Evolutionary conservation across 2,797 vertebrate genomes (phyloP), one percentile per base, ranked within the genome.

Genomic region (Mergus octosetaceus): DNA sequence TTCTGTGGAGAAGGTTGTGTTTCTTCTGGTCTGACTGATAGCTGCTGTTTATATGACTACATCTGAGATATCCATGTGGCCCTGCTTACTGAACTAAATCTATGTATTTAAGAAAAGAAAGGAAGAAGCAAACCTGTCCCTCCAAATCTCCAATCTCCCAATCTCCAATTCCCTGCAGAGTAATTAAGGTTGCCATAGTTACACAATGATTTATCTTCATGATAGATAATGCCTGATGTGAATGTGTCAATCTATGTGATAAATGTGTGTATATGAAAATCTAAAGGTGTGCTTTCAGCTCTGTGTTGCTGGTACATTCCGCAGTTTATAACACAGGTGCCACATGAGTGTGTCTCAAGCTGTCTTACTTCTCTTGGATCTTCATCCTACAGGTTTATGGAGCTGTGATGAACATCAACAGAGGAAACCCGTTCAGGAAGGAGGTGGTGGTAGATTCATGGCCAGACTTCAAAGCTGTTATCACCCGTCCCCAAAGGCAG

Each of bases 371-470:
- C 49, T 65, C 30, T 65, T 70, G 71, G 16, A 13, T 79, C 66
- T 66, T 71, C 7, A 7, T 54, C 53, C 77, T 81, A 8, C 45
- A 97, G 97, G 97, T 97, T 60, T 97, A 96, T 47, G 96, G 97
- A 94, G 97, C 96, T 47, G 94, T 97, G 51, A 95, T 97, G 94
- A 95, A 43, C 41, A 43, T 43, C 41, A 43, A 95, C 65, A 82
- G 85, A 85, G 96, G 97, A 17, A 97, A 97, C 71, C 96, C 95
- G 32, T 97, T 97, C 94, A 86, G 88, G 61, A 96, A 97, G 64
- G 97, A 97, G 80, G 95, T 97, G 12, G 66, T 97, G 32, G 79
- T 97, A 77, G 97, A 97, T 82, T 95, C 96, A 6, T 97, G 97
- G 97, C 96, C 97, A 13, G 57, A 97, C 76, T 97, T 97, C 93